Base-by-base conservation (phyloP, 2,888 invertebrate genomes). In the Mimachlamys varia region DNA sequence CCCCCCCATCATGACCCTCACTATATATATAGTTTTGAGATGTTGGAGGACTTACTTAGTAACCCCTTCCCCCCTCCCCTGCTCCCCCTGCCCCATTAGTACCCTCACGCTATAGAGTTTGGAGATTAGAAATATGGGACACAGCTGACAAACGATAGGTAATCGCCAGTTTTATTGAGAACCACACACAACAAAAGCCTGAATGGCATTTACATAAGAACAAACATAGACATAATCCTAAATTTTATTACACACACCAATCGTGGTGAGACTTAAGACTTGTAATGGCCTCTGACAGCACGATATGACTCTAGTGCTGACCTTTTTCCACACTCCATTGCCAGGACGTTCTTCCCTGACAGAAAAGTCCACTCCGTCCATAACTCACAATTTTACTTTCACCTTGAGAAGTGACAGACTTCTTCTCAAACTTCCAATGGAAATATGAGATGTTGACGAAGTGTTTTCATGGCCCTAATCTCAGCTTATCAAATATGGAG, bases 181-280 rank as follows among this genome's bases (percentile, higher is more conserved):
- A 76, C 12, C 27, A 76, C 76, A 76, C 76, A 27, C 7, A 15
- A 2, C 76, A 76, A 44, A 76, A 76, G 33, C 12, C 76, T 76
- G 76, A 76, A 76, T 33, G 76, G 33, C 76, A 76, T 76, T 76
- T 76, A 76, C 33, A 13, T 76, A 33, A 76, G 76, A 33, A 76
- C 76, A 76, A 76, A 27, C 27, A 15, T 27, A 76, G 76, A 76
- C 76, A 76, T 33, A 76, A 76, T 76, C 76, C 33, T 76, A 33
- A 33, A 27, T 76, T 76, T 76, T 76, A 76, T 76, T 76, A 76
- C 76, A 27, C 76, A 33, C 33, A 76, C 76, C 27, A 76, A 76
- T 76, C 76, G 27, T 76, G 58, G 58, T 19, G 2, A 33, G 33
- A 7, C 76, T 76, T n/a, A 7, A 13, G 27, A 15, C 33, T 1